Evolutionary conservation across 2,113 vertebrate species (phyloP), one percentile per base, ranked within the genome.

Genomic region (Sphyrna mokarran): DNA sequence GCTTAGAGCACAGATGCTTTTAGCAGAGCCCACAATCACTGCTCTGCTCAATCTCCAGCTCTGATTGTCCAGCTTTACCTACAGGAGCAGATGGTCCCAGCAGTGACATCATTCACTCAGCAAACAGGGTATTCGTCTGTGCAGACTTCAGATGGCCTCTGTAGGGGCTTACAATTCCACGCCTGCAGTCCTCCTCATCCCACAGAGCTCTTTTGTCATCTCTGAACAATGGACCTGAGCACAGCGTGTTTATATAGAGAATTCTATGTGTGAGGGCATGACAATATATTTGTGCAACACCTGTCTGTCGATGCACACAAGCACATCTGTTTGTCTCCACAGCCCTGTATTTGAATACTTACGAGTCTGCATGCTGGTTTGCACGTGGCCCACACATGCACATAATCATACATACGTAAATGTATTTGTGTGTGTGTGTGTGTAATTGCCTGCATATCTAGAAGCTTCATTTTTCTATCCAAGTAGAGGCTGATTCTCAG

Each of bases 41-140:
- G 54, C 58, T 48, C 43, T 54, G 85, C 54, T 90, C 29, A 29
- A 63, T 10, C 61, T 66, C n/a, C 3, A n/a, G n/a, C 63, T 16
- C 33, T 10, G 89, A 66, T 61, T 93, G 16, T 66, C 89, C 18
- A 93, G 89, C 89, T 93, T 66, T 66, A 63, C 85, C 89, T 37
- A 37, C 16, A 93, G 16, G 63, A 93, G n/a, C 33, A 66, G 33
- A 93, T 93, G 89, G 89, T 66, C 26, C 61, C 89, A 68, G 89
- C 61, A 68, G n/a, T 66, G 89, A 93, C n/a, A 93, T 93, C 89
- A 93, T 90, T 61, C 89, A 63, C 61, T 93, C 61, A 66, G 61
- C 33, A 93, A 93, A 93, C 89, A 93, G 89, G 61, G 61, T 29
- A 22, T 93, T 66, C 89, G 66, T 40, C 14, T 20, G 61, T 93